Evolutionary conservation across 2,888 invertebrate genomes (phyloP).

Genomic region (Gari tellinella): DNA sequence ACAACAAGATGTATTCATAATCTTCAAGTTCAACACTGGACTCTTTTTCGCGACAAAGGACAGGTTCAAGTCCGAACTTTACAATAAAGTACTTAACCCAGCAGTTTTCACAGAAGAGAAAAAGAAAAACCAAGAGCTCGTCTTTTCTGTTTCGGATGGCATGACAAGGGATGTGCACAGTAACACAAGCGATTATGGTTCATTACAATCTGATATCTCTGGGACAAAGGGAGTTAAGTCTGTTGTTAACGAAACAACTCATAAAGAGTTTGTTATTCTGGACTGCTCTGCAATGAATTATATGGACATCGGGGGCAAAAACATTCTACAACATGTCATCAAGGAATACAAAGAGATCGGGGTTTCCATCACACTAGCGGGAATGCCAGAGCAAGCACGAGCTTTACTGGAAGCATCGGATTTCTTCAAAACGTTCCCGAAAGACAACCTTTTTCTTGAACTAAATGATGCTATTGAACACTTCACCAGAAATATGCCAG

Average conservation of each 20-base stretch:
- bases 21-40: slow-evolving; percentile 49
- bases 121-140: not conserved
- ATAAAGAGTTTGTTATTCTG: slow-evolving; percentile 56
- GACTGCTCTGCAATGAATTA: slow-evolving; percentile 73
- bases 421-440: slow-evolving; percentile 44
- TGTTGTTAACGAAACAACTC: not conserved
- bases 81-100: slow-evolving; percentile 33
- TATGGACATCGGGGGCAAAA: slow-evolving; percentile 73
- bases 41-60: slow-evolving; percentile 60
- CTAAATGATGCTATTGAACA: slow-evolving; percentile 32
- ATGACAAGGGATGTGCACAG: not conserved
- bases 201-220: not conserved
- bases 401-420: slow-evolving; percentile 26
- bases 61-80: slow-evolving; percentile 47
- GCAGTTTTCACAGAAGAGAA: slow-evolving; percentile 23
- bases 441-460: slow-evolving; percentile 28
- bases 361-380: slow-evolving; percentile 32
- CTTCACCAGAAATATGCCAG: not conserved
- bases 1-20: slow-evolving; percentile 24
- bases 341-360: slow-evolving; percentile 52
- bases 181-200: too few species aligned
- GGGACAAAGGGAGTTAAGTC: not conserved
- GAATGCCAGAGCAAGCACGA: slow-evolving; percentile 10
- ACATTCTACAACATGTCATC: slow-evolving; percentile 64
- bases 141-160: slow-evolving; percentile 1